Percentiles rank a stretch among this genome's conserved stretches.
phyloP scores from a whole-genome alignment of 2,888 invertebrate genomes.

The Didymodactylos carnosus region DNA sequence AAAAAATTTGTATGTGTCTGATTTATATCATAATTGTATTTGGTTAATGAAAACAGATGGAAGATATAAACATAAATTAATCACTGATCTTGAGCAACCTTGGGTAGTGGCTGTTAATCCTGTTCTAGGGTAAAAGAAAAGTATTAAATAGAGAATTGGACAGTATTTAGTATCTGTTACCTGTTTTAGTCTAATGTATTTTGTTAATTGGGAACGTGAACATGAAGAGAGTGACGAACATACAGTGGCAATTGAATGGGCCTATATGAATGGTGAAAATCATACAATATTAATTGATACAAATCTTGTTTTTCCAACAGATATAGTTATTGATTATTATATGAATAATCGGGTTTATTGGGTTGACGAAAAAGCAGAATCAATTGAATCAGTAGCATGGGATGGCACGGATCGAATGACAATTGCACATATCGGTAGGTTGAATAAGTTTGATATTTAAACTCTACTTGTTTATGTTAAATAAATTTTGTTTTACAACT shows the following conservation, averaged over 20 bases:
- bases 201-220: constrained; percentile 72
- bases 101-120: constrained; percentile 65
- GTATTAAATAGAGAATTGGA: too few species aligned
- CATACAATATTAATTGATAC: constrained; percentile 51
- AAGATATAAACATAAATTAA: constrained; percentile 58
- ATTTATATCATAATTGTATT: not conserved
- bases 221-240: constrained; percentile 82
- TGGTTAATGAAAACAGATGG: constrained; percentile 44
- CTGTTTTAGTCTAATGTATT: constrained; percentile 53
- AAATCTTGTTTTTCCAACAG: constrained; percentile 62
- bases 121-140: constrained; percentile 34
- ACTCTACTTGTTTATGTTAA: too few species aligned
- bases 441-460: too few species aligned
- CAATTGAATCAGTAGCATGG: constrained; percentile 26
- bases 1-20: constrained; percentile 18
- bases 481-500: too few species aligned
- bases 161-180: too few species aligned
- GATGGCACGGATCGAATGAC: constrained; percentile 26
- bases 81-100: constrained; percentile 51
- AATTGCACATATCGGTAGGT: constrained; percentile 20
- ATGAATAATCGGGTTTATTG: constrained; percentile 67
- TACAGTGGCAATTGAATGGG: constrained; percentile 62
- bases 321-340: constrained; percentile 69
- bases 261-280: constrained; percentile 90
- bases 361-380: constrained; percentile 61